Evolutionary conservation across 30 jellyfish, hydroid and myxozoan genomes (phyloP).

Genomic region (Turritopsis dohrnii): DNA sequence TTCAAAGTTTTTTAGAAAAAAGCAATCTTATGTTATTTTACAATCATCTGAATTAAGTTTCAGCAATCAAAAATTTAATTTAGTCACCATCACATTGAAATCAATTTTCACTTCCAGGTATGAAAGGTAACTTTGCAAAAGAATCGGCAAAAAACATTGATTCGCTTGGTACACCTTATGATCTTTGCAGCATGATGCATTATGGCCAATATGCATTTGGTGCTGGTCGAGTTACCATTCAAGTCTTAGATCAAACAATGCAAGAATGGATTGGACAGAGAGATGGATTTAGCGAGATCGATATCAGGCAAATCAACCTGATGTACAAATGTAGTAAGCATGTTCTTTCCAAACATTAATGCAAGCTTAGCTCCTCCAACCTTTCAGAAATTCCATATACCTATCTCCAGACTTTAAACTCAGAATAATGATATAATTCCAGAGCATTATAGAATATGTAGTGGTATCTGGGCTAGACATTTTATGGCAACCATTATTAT

Average conservation of each 20-base stretch:
- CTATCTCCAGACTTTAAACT: too few relatives aligned
- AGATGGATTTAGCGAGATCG: constrained; percentile 53
- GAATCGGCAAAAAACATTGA: background rate
- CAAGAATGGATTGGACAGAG: constrained; percentile 59
- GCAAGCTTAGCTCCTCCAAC: too few relatives aligned
- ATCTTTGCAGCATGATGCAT: constrained; percentile 67
- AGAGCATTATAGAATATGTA: too few relatives aligned
- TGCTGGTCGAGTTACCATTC: constrained; percentile 53
- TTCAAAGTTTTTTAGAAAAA: too few relatives aligned
- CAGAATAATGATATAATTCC: too few relatives aligned
- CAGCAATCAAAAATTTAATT: too few relatives aligned
- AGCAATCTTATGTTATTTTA: too few relatives aligned
- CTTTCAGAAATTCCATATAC: too few relatives aligned
- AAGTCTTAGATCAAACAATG: constrained; percentile 39
- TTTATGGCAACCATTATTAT: too few relatives aligned
- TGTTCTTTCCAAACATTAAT: background rate
- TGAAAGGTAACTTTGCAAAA: constrained; percentile 2
- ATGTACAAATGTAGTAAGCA: constrained; percentile 14
- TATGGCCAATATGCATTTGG: constrained; percentile 72
- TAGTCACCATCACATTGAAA: too few relatives aligned
- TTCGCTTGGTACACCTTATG: constrained; percentile 29
- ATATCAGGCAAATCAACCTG: constrained; percentile 54
- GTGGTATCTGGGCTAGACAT: too few relatives aligned
- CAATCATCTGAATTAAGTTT: too few relatives aligned
- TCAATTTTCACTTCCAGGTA: background rate